Conservation (phyloP, 2,888 invertebrate species). For the Patella caerulea region DNA sequence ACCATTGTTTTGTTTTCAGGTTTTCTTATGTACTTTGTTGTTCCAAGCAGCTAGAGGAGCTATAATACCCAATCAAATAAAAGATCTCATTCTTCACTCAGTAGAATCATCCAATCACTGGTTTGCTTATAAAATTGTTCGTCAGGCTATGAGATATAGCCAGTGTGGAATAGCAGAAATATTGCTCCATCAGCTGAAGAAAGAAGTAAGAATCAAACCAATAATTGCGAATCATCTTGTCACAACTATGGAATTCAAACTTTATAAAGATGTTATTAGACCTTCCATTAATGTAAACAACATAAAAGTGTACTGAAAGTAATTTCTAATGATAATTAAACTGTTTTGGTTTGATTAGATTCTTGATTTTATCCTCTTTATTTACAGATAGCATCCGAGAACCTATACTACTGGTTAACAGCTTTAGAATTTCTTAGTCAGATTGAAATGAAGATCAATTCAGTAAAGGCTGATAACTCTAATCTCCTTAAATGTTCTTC, state of each 20-base stretch:
- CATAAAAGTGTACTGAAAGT: too few species aligned
- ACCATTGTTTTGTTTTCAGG: constrained; percentile 57
- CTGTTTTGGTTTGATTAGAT: too few species aligned
- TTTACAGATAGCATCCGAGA: constrained; percentile 84
- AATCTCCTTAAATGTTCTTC: constrained; percentile 44
- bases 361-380: background rate
- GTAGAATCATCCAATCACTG: constrained; percentile 77
- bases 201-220: constrained; percentile 59
- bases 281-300: too few species aligned
- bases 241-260: too few species aligned
- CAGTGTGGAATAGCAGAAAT: constrained; percentile 82
- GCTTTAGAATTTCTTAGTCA: constrained; percentile 77
- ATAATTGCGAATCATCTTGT: too few species aligned
- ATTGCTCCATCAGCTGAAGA: constrained; percentile 78
- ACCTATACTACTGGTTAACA: constrained; percentile 89
- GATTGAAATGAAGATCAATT: constrained; percentile 69
- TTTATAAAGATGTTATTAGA: too few species aligned
- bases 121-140: constrained; percentile 82
- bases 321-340: too few species aligned
- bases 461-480: constrained; percentile 35
- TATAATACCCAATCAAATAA: constrained; percentile 47
- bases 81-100: constrained; percentile 44
- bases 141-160: constrained; percentile 86
- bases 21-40: constrained; percentile 86
- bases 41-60: constrained; percentile 78